phyloP scores from a whole-genome alignment of 2,113 vertebrate species.

The Hirundichthys speculiger region DNA sequence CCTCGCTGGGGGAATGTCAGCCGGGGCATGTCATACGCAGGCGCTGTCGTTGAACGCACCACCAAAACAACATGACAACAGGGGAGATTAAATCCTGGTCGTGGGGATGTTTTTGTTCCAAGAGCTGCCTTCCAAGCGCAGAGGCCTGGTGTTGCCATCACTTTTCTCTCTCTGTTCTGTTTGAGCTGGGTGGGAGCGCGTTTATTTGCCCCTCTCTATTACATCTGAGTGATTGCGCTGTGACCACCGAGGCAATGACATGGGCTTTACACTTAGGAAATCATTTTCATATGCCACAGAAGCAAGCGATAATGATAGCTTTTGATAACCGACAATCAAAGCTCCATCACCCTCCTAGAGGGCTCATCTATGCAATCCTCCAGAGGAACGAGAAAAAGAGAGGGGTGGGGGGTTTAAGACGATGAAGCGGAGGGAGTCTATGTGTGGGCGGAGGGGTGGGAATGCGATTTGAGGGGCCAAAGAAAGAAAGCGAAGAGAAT shows the following conservation, averaged over 20 bases:
- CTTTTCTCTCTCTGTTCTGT: slow-evolving; percentile 61
- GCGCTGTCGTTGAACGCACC: slow-evolving; percentile 5
- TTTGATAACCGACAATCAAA: slow-evolving; percentile 81
- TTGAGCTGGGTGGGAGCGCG: slow-evolving; percentile 44
- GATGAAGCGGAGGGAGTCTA: slow-evolving; percentile 11
- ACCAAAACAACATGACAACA: slow-evolving; percentile 43
- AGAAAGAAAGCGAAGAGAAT: slow-evolving; percentile 13
- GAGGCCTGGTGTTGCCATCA: slow-evolving; percentile 42
- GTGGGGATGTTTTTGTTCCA: slow-evolving; percentile 47
- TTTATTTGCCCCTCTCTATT: slow-evolving; percentile 74
- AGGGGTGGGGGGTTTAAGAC: background rate
- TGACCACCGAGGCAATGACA: slow-evolving; percentile 77
- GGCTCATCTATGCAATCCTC: slow-evolving; percentile 66
- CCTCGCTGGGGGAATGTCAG: slow-evolving; percentile 36
- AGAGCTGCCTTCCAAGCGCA: slow-evolving; percentile 37
- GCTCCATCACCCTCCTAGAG: slow-evolving; percentile 73
- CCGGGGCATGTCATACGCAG: slow-evolving; percentile 19
- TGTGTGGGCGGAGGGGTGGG: slow-evolving; percentile 4
- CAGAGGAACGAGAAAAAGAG: slow-evolving; percentile 35
- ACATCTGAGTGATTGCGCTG: slow-evolving; percentile 58
- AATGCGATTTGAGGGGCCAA: too few species aligned
- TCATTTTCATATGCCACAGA: slow-evolving; percentile 76
- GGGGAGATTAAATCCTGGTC: slow-evolving; percentile 49
- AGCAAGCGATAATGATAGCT: slow-evolving; percentile 77
- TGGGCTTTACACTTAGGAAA: slow-evolving; percentile 77